Evolutionary conservation across 2,797 vertebrate species (phyloP), one percentile per base, ranked within the genome.

Genomic region (Sciurus carolinensis): DNA sequence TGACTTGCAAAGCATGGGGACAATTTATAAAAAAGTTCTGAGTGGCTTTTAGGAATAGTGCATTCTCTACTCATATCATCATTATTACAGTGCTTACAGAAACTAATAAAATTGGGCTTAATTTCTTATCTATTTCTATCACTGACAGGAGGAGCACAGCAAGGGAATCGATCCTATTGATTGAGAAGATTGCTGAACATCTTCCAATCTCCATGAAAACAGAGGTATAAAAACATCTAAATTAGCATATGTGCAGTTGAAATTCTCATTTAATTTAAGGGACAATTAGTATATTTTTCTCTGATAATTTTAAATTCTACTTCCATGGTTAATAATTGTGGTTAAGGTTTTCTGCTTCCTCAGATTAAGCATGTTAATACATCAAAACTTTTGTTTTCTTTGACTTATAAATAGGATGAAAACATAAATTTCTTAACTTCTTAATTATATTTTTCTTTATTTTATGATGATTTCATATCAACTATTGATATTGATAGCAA

Each of bases 231-330:
- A 94, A 94, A 59, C 9, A 69, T 33, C 62, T 69, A 75, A 96
- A 75, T 75, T 87, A 91, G 62, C 75, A 44, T 91, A 52, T 87
- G 30, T 36, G 95, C 26, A 84, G 28, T 14, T 79, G 28, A 89
- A 73, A 92, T 92, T 17, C 39, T 95, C 71, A 88, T 96, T 97
- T 98, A 96, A 97, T 91, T 94, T 64, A 95, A 80, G 57, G 30
- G 83, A 76, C 91, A 97, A 81, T 92, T 97, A 87, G 17, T 88
- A 57, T 92, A 6, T 90, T 82, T 96, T 94, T 94, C 95, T 95
- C 54, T 97, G 92, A 97, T 97, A 95, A 52, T 94, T 95, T 97
- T 97, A 97, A 97, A 94, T 96, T 97, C 82, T 97, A 96, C 95
- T 98, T 95, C 73, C 52, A 89, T 54, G 79, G 71, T 59, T 97